Evolutionary conservation across 2,797 vertebrate species (phyloP).

Genomic region (Smutsia gigantea): DNA sequence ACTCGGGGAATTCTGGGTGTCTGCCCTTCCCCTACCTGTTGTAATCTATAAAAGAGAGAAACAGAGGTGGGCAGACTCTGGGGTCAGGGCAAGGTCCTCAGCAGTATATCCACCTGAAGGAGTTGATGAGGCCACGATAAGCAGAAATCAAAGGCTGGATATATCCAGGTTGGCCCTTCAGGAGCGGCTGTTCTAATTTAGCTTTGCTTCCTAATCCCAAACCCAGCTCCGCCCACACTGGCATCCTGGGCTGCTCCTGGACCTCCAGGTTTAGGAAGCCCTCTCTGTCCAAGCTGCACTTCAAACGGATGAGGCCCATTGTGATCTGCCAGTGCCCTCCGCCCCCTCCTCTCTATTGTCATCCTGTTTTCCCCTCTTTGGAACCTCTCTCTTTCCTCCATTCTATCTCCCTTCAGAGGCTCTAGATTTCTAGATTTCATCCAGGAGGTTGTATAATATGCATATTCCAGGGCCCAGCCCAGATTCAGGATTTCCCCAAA

Average conservation of each 20-base stretch:
- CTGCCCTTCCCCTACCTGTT: neutral
- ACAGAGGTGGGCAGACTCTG: neutral
- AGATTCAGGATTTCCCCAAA: neutral
- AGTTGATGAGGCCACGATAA: neutral
- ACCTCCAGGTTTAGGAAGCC: neutral
- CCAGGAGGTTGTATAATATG: neutral
- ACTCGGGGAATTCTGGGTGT: constrained; percentile 3
- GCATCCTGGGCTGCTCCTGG: neutral
- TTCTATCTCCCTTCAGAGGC: neutral
- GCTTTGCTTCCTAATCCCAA: neutral
- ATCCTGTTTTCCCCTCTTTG: neutral
- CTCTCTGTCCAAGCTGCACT: neutral
- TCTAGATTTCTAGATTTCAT: neutral
- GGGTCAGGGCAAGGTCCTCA: neutral
- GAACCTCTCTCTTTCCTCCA: neutral
- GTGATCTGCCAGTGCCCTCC: neutral
- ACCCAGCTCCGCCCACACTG: neutral
- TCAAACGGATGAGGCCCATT: neutral
- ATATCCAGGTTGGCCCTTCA: neutral
- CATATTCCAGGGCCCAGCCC: neutral
- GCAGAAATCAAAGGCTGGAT: neutral
- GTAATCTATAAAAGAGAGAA: neutral
- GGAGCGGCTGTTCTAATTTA: neutral
- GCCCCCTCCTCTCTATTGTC: neutral
- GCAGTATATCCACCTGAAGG: neutral